Evolutionary conservation across 2,888 invertebrate genomes (phyloP).

Genomic region (Nasonovia ribisnigri): DNA sequence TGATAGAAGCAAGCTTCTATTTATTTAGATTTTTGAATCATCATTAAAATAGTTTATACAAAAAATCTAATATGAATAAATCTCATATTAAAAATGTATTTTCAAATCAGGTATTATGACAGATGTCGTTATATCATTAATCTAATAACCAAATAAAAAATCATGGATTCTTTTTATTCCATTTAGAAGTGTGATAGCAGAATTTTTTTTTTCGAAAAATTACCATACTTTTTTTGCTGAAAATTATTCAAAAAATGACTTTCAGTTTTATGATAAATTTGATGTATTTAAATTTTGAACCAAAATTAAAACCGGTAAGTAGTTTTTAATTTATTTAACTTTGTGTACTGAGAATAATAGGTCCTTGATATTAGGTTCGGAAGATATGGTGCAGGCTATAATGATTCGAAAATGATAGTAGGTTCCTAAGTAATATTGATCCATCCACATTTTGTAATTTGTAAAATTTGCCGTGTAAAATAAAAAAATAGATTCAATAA

Average conservation of each 20-base stretch:
- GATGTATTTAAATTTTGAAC: not conserved
- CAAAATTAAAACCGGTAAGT: not conserved
- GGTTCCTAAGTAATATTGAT: not conserved
- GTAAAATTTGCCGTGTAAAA: too few species aligned
- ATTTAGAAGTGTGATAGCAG: too few species aligned
- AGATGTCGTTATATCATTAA: not conserved
- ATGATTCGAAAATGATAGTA: not conserved
- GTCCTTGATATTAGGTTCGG: not conserved
- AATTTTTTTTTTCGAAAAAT: too few species aligned
- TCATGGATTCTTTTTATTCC: too few species aligned
- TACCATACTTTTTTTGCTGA: too few species aligned
- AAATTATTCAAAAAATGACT: not conserved
- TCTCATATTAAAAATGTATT: too few species aligned
- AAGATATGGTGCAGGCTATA: not conserved
- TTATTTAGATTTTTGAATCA: too few species aligned
- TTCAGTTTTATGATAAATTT: not conserved
- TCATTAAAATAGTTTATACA: too few species aligned
- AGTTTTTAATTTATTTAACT: not conserved
- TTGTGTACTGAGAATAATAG: not conserved
- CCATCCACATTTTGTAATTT: too few species aligned
- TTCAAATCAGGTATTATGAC: not conserved
- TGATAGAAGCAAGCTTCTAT: too few species aligned
- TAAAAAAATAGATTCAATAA: too few species aligned
- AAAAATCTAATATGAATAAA: too few species aligned
- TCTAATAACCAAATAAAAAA: not conserved